Evolutionary conservation across 2,888 invertebrate species (phyloP).

Genomic region (Luffia ferchaultella): DNA sequence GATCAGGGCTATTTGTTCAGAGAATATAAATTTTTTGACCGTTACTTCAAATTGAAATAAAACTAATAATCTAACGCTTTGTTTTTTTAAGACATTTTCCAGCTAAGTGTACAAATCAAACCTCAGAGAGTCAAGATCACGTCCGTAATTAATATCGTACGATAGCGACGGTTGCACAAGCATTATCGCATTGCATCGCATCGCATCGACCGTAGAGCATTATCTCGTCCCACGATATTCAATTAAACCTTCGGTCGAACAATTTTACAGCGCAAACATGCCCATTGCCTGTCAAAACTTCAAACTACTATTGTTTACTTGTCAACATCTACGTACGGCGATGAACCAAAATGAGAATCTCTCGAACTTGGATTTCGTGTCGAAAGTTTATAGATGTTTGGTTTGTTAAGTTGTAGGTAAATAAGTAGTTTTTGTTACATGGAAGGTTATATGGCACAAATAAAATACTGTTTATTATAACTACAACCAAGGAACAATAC

Average conservation of each 20-base stretch:
- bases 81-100: neutral
- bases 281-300: conserved; percentile 7
- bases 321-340: neutral
- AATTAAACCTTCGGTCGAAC: conserved; percentile 22
- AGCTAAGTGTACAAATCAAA: neutral
- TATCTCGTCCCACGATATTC: conserved; percentile 21
- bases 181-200: conserved; percentile 19
- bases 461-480: too few species aligned
- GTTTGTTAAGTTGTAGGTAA: too few species aligned
- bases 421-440: too few species aligned
- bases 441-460: too few species aligned
- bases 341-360: too few species aligned
- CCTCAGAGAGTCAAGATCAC: neutral
- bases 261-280: conserved; percentile 11
- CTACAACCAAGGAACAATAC: too few species aligned
- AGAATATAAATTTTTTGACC: conserved; percentile 1
- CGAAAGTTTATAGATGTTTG: too few species aligned
- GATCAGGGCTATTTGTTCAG: too few species aligned
- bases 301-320: neutral
- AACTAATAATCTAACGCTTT: too few species aligned
- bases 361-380: too few species aligned
- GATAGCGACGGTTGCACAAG: conserved; percentile 19
- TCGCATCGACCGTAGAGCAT: conserved; percentile 15
- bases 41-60: too few species aligned
- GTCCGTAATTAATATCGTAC: neutral